A percentile compares a stretch with the other conserved stretches of the same genome.
These are phyloP conservation scores for Heliornis fulica DNA, from an alignment of 2,113 vertebrate genomes.

Conservation along the genomic window DNA sequence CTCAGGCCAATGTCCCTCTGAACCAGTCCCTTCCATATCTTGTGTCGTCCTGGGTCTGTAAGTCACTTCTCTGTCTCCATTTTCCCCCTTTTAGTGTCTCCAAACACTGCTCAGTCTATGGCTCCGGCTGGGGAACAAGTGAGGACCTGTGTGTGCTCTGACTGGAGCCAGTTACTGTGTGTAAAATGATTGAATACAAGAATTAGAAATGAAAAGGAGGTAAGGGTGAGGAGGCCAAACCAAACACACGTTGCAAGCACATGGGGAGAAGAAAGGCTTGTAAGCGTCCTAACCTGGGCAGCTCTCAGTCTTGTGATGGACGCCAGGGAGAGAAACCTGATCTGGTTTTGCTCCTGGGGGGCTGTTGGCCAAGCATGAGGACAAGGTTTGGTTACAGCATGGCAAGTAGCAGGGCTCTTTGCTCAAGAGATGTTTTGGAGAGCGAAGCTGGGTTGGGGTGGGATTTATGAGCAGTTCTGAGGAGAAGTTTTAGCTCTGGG, in stretches of 20 bases:
- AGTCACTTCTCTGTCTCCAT: not conserved
- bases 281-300: constrained; percentile 41
- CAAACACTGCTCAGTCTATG: not conserved
- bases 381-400: not conserved
- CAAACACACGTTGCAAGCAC: constrained; percentile 45
- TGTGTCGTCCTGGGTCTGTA: not conserved
- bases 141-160: constrained; percentile 44
- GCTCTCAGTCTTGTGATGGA: not conserved
- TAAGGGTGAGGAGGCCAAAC: constrained; percentile 23
- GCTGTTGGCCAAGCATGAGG: not conserved
- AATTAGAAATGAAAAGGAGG: constrained; percentile 56
- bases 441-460: not conserved
- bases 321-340: not conserved
- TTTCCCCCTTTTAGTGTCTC: not conserved
- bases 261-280: constrained; percentile 31
- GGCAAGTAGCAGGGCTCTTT: not conserved
- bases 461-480: not conserved
- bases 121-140: constrained; percentile 16
- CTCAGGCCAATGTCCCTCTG: fast-evolving
- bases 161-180: constrained; percentile 7
- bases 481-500: not conserved
- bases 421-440: not conserved
- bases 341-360: not conserved
- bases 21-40: not conserved
- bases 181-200: constrained; percentile 36